A percentile compares a stretch with the other conserved stretches of the same genome.
These are phyloP conservation scores for Drosophila paucipuncta DNA, from an alignment of 2,888 invertebrate species.

Conservation along the genomic window DNA sequence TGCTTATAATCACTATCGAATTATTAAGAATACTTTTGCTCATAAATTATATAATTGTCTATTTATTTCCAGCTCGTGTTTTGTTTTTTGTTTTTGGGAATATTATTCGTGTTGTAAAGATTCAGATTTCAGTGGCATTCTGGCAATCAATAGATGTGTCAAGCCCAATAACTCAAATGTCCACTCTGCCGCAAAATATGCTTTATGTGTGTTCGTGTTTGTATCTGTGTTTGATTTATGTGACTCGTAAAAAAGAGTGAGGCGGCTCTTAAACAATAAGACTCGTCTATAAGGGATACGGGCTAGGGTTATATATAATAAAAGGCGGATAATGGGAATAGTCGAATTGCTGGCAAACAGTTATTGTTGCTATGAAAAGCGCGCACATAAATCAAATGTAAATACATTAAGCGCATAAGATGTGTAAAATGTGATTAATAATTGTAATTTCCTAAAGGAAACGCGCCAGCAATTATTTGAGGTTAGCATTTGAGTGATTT, in stretches of 20 bases:
- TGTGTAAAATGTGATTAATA: slow-evolving; percentile 71
- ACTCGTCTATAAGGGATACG: not conserved
- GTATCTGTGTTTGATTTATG: slow-evolving; percentile 28
- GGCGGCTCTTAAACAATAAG: slow-evolving; percentile 10
- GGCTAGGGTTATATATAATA: not conserved
- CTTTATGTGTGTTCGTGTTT: not conserved
- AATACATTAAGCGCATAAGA: slow-evolving; percentile 44
- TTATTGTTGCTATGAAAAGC: not conserved
- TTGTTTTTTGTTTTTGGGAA: not conserved
- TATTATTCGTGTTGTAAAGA: not conserved
- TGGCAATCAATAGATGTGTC: slow-evolving; percentile 20
- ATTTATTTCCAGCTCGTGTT: not conserved
- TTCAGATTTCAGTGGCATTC: not conserved
- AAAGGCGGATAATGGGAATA: not conserved
- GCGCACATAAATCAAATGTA: slow-evolving; percentile 62
- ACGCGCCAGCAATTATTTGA: not conserved
- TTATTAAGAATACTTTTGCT: not conserved
- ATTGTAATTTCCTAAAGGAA: slow-evolving; percentile 61
- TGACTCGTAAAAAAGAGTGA: not conserved
- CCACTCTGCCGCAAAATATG: not conserved
- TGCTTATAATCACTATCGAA: not conserved
- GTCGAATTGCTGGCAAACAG: not conserved
- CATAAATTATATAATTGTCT: not conserved
- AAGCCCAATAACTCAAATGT: not conserved
- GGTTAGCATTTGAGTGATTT: not conserved